Evolutionary conservation across 2,113 vertebrate species (phyloP).

Genomic region (Procavia capensis): DNA sequence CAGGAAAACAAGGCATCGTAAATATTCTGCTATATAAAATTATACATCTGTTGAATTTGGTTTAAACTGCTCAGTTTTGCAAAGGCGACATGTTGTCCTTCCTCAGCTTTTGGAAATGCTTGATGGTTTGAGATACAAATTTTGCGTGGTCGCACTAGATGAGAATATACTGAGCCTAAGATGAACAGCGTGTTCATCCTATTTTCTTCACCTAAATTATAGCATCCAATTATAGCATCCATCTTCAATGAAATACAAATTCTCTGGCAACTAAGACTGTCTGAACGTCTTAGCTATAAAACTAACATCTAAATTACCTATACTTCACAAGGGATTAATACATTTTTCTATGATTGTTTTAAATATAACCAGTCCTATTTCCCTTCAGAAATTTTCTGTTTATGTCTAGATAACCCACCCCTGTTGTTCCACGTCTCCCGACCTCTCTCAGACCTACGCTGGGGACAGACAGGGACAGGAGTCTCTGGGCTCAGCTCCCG

Average conservation of each 20-base stretch:
- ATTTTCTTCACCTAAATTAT: not conserved
- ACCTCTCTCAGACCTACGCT: not conserved
- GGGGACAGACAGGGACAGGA: not conserved
- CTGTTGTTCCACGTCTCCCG: not conserved
- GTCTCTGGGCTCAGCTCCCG: not conserved
- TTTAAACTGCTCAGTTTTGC: not conserved
- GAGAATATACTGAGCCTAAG: not conserved
- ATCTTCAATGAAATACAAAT: not conserved
- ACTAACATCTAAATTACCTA: not conserved
- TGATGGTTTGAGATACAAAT: not conserved
- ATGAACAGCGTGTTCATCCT: not conserved
- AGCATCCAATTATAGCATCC: not conserved
- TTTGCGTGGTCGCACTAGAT: not conserved
- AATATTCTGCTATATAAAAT: not conserved
- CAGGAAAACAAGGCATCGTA: not conserved
- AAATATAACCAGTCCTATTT: not conserved
- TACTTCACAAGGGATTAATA: not conserved
- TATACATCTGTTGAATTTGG: not conserved
- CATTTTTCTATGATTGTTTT: not conserved
- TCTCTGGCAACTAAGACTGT: not conserved
- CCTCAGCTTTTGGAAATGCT: not conserved
- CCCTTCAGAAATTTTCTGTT: not conserved
- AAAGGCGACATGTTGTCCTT: not conserved
- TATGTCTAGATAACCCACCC: not conserved
- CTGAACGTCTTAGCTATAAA: not conserved